These are phyloP conservation scores for Anoura caudifer DNA, from an alignment of 2,113 vertebrate species.

Conservation along the genomic window DNA sequence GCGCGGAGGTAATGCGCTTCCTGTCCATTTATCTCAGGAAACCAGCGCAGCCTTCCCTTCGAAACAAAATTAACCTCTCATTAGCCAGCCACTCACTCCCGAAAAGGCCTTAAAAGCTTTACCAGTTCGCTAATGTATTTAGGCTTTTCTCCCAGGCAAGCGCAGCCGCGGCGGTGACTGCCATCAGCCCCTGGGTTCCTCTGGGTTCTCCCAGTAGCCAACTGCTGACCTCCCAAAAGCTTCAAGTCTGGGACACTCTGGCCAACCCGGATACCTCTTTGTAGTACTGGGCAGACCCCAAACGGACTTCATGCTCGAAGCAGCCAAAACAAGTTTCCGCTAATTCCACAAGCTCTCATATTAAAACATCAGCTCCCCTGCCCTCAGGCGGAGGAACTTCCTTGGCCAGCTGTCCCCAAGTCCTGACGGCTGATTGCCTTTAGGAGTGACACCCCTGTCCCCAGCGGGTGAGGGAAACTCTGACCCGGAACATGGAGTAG, in stretches of 20 bases:
- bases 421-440: neutral
- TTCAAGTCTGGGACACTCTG: neutral
- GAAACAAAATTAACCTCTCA: slow-evolving; percentile 79
- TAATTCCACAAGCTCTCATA: neutral
- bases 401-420: neutral
- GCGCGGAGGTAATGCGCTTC: slow-evolving; percentile 75
- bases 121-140: slow-evolving; percentile 70
- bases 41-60: slow-evolving; percentile 68
- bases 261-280: neutral
- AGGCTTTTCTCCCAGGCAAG: slow-evolving; percentile 63
- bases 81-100: slow-evolving; percentile 74
- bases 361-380: neutral
- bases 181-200: slow-evolving; percentile 33
- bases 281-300: neutral
- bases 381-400: neutral
- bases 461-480: neutral
- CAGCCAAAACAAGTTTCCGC: neutral
- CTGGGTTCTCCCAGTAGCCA: neutral
- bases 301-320: neutral
- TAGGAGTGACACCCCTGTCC: neutral
- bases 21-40: slow-evolving; percentile 81
- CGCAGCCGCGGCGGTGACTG: neutral
- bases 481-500: neutral
- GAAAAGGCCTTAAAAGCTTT: slow-evolving; percentile 74
- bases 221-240: neutral